These are phyloP conservation scores for Characodon lateralis DNA, from an alignment of 2,797 vertebrate genomes.

Conservation along the genomic window DNA sequence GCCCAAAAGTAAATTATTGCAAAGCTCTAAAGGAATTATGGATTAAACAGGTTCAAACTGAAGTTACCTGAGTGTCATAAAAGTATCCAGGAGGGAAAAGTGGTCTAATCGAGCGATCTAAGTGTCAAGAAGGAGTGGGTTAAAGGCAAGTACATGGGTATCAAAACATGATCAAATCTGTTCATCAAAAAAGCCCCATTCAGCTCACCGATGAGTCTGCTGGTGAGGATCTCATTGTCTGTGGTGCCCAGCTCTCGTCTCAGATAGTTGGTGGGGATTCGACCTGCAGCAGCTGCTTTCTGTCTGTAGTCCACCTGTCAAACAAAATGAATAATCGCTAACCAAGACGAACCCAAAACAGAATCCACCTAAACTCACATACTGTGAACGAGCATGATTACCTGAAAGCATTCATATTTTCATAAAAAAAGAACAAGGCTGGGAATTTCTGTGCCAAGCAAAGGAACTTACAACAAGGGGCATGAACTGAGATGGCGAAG, in stretches of 20 bases:
- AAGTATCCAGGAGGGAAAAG: constrained; percentile 96
- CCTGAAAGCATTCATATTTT: not conserved
- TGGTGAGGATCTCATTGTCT: constrained; percentile 95
- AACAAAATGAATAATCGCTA: constrained; percentile 8
- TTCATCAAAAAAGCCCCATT: not conserved
- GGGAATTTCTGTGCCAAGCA: not conserved
- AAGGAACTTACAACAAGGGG: constrained; percentile 90
- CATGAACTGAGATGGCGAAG: constrained; percentile 92
- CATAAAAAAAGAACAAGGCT: not conserved
- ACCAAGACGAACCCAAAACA: not conserved
- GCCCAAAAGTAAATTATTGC: not conserved
- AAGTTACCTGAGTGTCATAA: constrained; percentile 94
- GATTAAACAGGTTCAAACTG: not conserved
- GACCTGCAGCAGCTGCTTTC: constrained; percentile 96
- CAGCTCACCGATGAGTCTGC: constrained; percentile 91
- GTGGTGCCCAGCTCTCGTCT: constrained; percentile 91
- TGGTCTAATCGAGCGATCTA: constrained; percentile 94
- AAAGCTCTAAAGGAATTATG: not conserved
- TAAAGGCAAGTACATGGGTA: not conserved
- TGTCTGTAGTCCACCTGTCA: constrained; percentile 95
- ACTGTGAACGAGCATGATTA: not conserved
- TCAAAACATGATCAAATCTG: not conserved
- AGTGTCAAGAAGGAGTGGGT: constrained; percentile 22
- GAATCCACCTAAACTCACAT: not conserved
- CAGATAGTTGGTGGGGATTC: constrained; percentile 96